These are phyloP conservation scores for Dasysyrphus albostriatus DNA, from an alignment of 2,888 invertebrate species.

Conservation along the genomic window DNA sequence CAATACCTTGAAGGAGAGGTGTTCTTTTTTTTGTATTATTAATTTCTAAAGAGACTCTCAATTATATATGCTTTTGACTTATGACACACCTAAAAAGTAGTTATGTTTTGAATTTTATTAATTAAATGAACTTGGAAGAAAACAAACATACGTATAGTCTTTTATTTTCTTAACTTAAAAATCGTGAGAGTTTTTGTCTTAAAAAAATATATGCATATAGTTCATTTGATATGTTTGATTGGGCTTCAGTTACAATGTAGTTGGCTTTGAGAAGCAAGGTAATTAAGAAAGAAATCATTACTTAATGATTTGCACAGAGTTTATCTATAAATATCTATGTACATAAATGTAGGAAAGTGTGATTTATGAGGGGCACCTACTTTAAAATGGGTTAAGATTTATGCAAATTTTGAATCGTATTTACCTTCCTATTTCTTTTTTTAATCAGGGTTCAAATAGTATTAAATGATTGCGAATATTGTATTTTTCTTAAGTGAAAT, in stretches of 20 bases:
- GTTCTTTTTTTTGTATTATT: not conserved
- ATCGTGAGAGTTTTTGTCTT: conserved; percentile 49
- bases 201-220: not conserved
- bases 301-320: not conserved
- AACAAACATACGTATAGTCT: not conserved
- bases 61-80: conserved; percentile 44
- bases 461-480: not conserved
- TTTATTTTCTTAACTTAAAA: conserved; percentile 21
- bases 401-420: not conserved
- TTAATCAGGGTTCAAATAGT: not conserved
- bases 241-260: not conserved
- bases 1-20: conserved; percentile 28
- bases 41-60: conserved; percentile 1
- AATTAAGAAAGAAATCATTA: conserved; percentile 33
- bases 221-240: conserved; percentile 29
- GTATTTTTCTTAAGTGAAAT: too few species aligned
- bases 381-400: conserved; percentile 12
- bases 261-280: conserved; percentile 11
- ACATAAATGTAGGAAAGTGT: not conserved
- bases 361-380: conserved; percentile 18
- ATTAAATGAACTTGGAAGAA: conserved; percentile 18
- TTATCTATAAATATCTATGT: too few species aligned
- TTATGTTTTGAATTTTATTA: conserved; percentile 20
- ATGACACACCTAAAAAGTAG: conserved; percentile 59
- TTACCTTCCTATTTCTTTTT: not conserved